A percentile compares a stretch with the other conserved stretches of the same genome.
These are phyloP conservation scores for Mobula hypostoma DNA, from an alignment of 2,113 vertebrate genomes.

Conservation along the genomic window DNA sequence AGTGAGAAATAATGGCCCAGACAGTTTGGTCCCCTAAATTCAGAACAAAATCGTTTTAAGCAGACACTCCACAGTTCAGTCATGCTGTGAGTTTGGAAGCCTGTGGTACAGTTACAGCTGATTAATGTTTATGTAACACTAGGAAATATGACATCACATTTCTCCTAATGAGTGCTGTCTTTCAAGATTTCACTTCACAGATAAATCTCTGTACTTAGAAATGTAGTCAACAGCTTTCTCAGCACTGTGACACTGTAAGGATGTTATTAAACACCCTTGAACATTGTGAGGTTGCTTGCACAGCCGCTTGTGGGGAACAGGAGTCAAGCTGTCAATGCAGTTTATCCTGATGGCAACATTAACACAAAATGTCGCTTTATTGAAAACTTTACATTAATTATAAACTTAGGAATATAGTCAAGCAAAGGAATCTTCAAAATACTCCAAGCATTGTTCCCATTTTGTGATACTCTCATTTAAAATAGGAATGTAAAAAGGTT, in stretches of 20 bases:
- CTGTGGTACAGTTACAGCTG: background rate
- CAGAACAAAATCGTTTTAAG: background rate
- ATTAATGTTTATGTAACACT: background rate
- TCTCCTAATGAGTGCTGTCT: background rate
- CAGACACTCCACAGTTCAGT: background rate
- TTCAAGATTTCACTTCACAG: background rate
- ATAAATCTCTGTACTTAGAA: background rate
- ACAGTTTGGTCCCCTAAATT: background rate
- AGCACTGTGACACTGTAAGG: background rate
- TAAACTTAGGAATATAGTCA: background rate
- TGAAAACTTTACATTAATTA: background rate
- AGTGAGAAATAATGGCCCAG: background rate
- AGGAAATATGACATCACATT: background rate
- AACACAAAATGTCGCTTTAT: background rate
- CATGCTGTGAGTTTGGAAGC: background rate
- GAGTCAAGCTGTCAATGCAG: background rate
- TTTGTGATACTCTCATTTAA: background rate
- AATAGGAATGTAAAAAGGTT: background rate
- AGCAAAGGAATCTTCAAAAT: conserved; percentile 1
- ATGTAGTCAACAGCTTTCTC: background rate
- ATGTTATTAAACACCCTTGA: background rate
- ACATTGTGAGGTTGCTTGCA: background rate
- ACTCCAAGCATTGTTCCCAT: background rate
- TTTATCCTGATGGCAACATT: background rate
- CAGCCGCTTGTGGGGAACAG: background rate